Evolutionary conservation across 2,888 invertebrate species (phyloP).

Genomic region (Ceriagrion tenellum): DNA sequence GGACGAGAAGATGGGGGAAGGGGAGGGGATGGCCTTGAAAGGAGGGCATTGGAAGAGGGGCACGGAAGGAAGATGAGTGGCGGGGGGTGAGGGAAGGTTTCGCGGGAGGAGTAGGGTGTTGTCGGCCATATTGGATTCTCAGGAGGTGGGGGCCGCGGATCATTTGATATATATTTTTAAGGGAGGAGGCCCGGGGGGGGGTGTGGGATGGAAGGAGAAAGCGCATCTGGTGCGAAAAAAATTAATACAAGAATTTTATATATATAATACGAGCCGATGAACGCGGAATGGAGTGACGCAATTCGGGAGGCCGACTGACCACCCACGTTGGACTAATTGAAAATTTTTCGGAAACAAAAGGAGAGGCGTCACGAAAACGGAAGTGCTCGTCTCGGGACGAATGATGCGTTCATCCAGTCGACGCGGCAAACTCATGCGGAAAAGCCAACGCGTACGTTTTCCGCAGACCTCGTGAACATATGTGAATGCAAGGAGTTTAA

Average conservation of each 20-base stretch:
- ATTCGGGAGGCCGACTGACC: neutral
- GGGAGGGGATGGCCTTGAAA: constrained; percentile 7
- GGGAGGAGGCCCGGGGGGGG: neutral
- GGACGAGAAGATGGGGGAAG: neutral
- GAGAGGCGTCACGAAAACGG: neutral
- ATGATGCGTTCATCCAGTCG: neutral
- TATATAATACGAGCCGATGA: neutral
- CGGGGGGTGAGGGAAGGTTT: neutral
- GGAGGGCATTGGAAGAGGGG: constrained; percentile 20
- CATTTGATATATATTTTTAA: neutral
- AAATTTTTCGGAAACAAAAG: neutral
- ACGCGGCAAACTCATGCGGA: neutral
- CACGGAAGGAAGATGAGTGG: neutral
- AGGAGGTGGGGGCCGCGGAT: neutral
- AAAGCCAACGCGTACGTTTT: no score
- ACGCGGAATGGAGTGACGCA: neutral
- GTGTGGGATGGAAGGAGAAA: neutral
- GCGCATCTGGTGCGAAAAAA: neutral
- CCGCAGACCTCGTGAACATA: no score
- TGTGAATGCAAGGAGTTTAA: no score
- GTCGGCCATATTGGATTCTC: neutral
- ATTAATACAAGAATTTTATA: neutral
- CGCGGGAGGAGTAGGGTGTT: neutral
- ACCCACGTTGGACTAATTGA: neutral
- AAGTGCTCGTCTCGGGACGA: neutral